phyloP scores from a whole-genome alignment of 2,797 vertebrate species.

The Carcharodon carcharias region DNA sequence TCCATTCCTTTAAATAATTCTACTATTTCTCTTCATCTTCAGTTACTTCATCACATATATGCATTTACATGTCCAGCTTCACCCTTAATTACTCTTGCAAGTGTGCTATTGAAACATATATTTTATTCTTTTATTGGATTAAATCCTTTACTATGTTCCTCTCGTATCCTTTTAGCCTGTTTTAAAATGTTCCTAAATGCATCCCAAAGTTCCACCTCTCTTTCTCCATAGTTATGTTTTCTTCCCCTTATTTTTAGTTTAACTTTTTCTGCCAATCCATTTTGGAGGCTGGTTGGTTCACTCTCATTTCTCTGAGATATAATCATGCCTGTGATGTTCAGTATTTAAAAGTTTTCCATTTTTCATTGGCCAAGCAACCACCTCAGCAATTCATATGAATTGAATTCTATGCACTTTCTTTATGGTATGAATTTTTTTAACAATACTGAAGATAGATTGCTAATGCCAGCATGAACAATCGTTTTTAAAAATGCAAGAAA shows the following conservation, averaged over 20 bases:
- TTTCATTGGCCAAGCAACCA: neutral
- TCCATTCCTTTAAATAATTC: neutral
- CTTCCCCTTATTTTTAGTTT: neutral
- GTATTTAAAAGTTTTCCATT: neutral
- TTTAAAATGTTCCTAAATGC: neutral
- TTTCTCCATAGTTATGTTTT: neutral
- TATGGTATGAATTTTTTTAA: neutral
- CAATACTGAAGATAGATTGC: too few relatives aligned
- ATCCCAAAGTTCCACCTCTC: neutral
- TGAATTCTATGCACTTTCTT: neutral
- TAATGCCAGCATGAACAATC: neutral
- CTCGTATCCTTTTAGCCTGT: neutral
- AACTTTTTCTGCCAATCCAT: neutral
- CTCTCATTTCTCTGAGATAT: neutral
- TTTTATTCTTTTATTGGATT: conserved; percentile 37
- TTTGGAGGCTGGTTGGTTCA: neutral
- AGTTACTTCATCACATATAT: neutral
- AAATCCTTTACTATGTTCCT: neutral
- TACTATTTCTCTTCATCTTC: neutral
- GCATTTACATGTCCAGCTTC: neutral
- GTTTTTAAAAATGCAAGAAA: neutral
- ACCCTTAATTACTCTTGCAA: neutral
- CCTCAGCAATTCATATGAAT: neutral
- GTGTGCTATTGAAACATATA: neutral
- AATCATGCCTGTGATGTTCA: neutral